Conservation (phyloP, 2,113 vertebrate species). For the Pseudorhombus dupliciocellatus region DNA sequence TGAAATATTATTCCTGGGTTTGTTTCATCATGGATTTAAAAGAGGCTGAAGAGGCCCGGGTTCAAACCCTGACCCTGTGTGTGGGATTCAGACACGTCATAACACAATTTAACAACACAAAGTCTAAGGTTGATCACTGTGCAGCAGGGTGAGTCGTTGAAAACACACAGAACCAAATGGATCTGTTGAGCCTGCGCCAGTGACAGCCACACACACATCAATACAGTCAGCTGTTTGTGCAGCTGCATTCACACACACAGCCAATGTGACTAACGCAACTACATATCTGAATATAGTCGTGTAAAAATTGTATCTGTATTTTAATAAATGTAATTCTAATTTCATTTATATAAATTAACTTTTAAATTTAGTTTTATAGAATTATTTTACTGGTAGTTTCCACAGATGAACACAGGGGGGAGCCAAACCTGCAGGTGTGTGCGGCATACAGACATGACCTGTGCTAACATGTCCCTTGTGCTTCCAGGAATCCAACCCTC, state of each 20-base stretch:
- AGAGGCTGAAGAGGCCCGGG: too few relatives aligned
- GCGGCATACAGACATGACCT: background rate
- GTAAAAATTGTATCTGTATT: background rate
- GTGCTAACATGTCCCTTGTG: background rate
- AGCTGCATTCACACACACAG: background rate
- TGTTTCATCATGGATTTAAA: too few relatives aligned
- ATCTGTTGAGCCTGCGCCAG: background rate
- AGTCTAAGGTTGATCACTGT: too few relatives aligned
- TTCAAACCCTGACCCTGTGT: background rate
- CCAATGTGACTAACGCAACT: background rate
- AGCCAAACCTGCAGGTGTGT: constrained; percentile 11
- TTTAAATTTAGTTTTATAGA: background rate
- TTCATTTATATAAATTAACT: background rate
- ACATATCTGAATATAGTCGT: background rate
- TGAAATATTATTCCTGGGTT: constrained; percentile 26
- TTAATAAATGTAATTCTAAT: background rate
- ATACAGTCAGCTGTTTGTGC: background rate
- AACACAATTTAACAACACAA: background rate
- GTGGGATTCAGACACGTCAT: background rate
- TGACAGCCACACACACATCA: background rate
- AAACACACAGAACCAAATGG: too few relatives aligned
- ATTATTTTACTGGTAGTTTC: background rate
- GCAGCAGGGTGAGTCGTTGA: background rate
- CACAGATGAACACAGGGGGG: constrained; percentile 11
- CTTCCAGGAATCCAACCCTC: constrained; percentile 19